Evolutionary conservation across 2,888 invertebrate genomes (phyloP).

Genomic region (Pomacea canaliculata): DNA sequence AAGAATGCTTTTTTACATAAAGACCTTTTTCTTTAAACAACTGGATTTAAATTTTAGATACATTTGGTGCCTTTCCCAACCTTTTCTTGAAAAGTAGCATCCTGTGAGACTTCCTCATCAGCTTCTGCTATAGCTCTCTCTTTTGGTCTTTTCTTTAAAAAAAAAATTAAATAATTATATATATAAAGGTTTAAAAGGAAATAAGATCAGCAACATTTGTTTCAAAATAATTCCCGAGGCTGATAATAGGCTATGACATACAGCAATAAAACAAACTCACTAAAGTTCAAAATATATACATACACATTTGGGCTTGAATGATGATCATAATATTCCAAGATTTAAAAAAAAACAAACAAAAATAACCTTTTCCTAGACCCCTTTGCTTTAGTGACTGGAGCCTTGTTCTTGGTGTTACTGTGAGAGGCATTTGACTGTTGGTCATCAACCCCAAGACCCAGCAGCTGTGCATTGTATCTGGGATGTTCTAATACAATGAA

Average conservation of each 20-base stretch:
- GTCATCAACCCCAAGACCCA: conserved; percentile 11
- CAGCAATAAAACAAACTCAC: neutral
- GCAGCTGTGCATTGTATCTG: conserved; percentile 8
- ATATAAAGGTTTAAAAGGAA: no score
- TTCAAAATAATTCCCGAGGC: no score
- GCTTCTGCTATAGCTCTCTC: conserved; percentile 3
- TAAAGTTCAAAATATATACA: neutral
- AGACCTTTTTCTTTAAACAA: no score
- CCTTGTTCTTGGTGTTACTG: neutral
- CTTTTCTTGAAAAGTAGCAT: conserved; percentile 8
- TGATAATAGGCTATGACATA: no score
- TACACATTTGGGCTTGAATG: no score
- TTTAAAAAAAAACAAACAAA: neutral
- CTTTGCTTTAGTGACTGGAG: neutral
- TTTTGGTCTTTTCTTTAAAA: neutral
- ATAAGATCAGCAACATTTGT: no score
- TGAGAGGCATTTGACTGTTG: neutral
- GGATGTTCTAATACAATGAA: conserved; percentile 5
- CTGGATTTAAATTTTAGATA: no score
- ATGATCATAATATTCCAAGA: neutral
- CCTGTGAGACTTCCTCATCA: conserved; percentile 7
- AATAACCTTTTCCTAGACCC: conserved; percentile 7
- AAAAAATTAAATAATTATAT: no score
- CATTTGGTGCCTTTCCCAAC: no score
- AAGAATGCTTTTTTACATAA: no score